Conservation (phyloP, 2,113 vertebrate species). For the Porphyrio hochstetteri region DNA sequence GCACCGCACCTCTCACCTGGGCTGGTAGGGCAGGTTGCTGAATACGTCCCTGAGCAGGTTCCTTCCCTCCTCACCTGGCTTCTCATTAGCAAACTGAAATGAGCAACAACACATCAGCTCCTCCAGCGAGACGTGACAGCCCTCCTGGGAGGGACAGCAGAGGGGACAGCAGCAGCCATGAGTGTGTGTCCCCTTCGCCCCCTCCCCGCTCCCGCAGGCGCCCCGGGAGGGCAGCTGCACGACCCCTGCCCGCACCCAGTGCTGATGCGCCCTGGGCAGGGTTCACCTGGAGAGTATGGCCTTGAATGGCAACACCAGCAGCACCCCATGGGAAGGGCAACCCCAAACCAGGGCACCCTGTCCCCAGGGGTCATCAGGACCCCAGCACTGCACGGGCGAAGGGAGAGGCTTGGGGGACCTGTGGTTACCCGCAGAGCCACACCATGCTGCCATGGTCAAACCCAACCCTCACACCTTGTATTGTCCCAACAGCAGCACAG, state of each 20-base stretch:
- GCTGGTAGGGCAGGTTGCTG: background rate
- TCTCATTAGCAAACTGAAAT: background rate
- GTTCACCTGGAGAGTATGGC: background rate
- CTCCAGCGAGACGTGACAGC: background rate
- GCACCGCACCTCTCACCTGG: accelerated
- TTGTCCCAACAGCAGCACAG: accelerated
- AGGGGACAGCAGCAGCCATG: accelerated
- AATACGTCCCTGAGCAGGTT: background rate
- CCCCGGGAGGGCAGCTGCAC: background rate
- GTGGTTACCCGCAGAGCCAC: accelerated
- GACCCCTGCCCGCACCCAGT: accelerated
- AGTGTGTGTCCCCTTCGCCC: background rate
- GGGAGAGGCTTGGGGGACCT: background rate
- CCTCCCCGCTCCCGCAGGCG: background rate
- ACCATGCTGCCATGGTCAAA: accelerated
- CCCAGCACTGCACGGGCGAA: background rate
- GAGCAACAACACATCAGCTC: background rate
- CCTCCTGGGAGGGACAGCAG: background rate
- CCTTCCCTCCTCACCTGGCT: background rate
- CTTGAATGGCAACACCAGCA: background rate
- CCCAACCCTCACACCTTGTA: background rate
- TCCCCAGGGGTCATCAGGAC: background rate
- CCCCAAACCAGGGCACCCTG: background rate
- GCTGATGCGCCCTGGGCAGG: accelerated
- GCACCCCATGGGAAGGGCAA: accelerated